Evolutionary conservation across 2,888 invertebrate genomes (phyloP).

Genomic region (Tyria jacobaeae): DNA sequence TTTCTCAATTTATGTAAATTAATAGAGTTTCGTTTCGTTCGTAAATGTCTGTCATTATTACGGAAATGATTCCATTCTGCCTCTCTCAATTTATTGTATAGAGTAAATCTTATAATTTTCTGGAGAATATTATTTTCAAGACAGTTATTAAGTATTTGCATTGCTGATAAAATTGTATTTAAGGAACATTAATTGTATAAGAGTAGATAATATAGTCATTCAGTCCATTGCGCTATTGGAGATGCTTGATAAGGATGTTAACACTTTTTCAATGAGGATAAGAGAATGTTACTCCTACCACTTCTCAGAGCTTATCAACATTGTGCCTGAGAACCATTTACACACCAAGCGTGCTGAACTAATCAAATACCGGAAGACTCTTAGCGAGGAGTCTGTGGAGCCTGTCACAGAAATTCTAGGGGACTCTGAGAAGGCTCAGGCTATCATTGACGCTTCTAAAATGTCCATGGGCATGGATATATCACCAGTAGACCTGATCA

Average conservation of each 20-base stretch:
- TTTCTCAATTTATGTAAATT: conserved; percentile 72
- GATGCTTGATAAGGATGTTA: too few species aligned
- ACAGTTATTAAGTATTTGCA: neutral
- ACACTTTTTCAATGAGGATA: conserved; percentile 33
- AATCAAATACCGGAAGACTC: conserved; percentile 95
- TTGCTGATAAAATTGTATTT: too few species aligned
- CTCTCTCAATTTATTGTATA: conserved; percentile 35
- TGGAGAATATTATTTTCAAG: neutral
- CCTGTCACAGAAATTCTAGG: conserved; percentile 94
- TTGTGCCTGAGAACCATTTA: conserved; percentile 97
- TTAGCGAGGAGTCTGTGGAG: conserved; percentile 94
- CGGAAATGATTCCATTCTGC: conserved; percentile 61
- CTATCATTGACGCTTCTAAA: conserved; percentile 96
- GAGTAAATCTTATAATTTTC: conserved; percentile 21
- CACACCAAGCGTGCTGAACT: conserved; percentile 94
- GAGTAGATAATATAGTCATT: too few species aligned
- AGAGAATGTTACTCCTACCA: conserved; percentile 99
- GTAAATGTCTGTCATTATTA: conserved; percentile 70
- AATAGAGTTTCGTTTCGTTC: conserved; percentile 68
- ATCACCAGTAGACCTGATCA: conserved; percentile 96
- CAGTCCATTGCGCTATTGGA: too few species aligned
- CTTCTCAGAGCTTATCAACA: conserved; percentile 98
- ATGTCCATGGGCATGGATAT: conserved; percentile 99
- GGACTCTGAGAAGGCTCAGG: conserved; percentile 92
- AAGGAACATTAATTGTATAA: too few species aligned